Conservation (phyloP, 2,113 vertebrate genomes). For the Ictidomys tridecemlineatus region DNA sequence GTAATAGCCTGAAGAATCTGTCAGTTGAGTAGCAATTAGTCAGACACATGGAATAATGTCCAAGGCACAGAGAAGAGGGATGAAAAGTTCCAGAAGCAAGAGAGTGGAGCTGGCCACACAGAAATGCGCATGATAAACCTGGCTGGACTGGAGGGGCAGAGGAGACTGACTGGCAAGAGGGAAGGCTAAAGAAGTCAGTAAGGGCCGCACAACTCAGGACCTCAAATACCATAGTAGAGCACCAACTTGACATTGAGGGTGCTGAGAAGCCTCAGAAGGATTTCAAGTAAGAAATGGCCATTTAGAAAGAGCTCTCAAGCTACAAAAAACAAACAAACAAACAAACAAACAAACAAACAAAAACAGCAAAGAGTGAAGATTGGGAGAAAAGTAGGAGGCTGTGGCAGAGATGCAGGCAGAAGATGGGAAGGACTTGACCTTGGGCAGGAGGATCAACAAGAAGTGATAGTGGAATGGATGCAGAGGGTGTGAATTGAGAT, state of each 20-base stretch:
- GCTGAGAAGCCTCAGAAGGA: neutral
- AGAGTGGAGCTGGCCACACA: neutral
- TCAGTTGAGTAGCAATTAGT: neutral
- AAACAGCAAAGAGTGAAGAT: neutral
- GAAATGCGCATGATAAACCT: neutral
- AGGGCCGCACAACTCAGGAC: neutral
- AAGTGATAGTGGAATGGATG: neutral
- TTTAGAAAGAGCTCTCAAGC: neutral
- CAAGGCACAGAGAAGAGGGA: neutral
- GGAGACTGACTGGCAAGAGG: neutral
- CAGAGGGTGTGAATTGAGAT: neutral
- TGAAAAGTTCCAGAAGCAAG: neutral
- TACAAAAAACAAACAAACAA: neutral
- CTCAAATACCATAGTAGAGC: neutral
- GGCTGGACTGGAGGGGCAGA: neutral
- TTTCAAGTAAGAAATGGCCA: neutral
- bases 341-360: slow-evolving; percentile 17
- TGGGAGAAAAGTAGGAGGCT: neutral
- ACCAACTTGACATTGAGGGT: neutral
- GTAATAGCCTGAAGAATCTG: neutral
- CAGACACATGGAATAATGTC: neutral
- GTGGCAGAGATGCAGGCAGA: neutral
- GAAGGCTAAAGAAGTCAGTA: neutral
- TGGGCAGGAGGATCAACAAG: neutral
- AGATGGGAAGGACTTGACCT: neutral